These are phyloP conservation scores for Rugalucina vietnamica DNA, from an alignment of 2,888 invertebrate genomes.

Conservation along the genomic window DNA sequence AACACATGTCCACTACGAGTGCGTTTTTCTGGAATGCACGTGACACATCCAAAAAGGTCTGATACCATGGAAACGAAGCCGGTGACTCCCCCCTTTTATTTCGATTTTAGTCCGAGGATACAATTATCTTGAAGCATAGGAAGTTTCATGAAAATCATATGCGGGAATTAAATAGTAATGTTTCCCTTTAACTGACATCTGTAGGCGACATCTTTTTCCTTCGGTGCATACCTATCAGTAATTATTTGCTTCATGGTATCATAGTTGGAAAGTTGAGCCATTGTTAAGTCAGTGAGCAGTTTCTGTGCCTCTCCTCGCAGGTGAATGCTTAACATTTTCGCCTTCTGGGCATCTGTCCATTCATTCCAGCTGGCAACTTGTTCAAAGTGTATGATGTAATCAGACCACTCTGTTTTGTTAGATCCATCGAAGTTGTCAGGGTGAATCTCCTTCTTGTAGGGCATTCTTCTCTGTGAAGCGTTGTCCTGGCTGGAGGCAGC, in stretches of 20 bases:
- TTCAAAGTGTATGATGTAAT: background rate
- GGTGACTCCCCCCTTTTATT: too few species aligned
- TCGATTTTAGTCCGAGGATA: too few species aligned
- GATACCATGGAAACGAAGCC: too few species aligned
- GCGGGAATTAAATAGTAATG: too few species aligned
- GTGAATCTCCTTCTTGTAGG: background rate
- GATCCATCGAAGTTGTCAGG: conserved; percentile 9
- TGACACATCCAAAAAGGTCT: too few species aligned
- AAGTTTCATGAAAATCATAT: too few species aligned
- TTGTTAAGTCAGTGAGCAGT: background rate
- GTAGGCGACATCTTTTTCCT: conserved; percentile 28
- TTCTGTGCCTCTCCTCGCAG: conserved; percentile 3
- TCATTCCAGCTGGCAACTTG: conserved; percentile 5
- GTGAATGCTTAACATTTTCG: background rate
- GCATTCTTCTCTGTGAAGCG: too few species aligned
- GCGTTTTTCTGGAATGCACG: too few species aligned
- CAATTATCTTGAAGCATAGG: too few species aligned
- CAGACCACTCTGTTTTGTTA: background rate
- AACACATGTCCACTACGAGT: too few species aligned
- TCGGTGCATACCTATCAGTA: conserved; percentile 24
- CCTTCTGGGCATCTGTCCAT: background rate
- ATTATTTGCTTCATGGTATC: background rate
- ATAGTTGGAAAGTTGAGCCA: background rate
- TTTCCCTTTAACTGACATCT: conserved; percentile 49
- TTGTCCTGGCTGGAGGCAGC: too few species aligned